Evolutionary conservation across 2,113 vertebrate genomes (phyloP), one percentile per base, ranked within the genome.

Genomic region (Eulemur macaco): DNA sequence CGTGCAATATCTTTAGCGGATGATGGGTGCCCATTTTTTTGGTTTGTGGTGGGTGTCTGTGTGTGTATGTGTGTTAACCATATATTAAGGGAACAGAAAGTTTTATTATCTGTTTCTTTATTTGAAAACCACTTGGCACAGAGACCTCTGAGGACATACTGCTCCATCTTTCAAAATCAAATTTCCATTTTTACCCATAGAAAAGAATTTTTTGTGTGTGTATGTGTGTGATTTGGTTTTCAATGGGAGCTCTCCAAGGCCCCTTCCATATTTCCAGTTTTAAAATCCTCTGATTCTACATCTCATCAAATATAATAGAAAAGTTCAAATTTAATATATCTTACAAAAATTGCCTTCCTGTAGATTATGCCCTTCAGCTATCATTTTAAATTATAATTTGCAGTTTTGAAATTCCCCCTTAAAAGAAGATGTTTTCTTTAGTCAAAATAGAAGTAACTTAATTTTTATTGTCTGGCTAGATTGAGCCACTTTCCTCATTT

Each of bases 361-460:
- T 95, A 97, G 89, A 95, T 97, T 96, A 96, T 88, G 96, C 96
- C 97, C 96, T 96, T 95, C 69, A 95, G 92, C 92, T 96, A 97
- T 97, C 89, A 63, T 95, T 97, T 98, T 94, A 97, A 97, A 89
- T 95, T 92, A 34, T 96, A 97, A 97, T 98, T 98, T 97, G 80
- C 81, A 83, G 71, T 96, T 98, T 90, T 95, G 69, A 96, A 96
- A 93, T 94, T 92, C 64, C 95, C n/a, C 76, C 84, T 85, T 77
- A 86, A 98, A 97, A 98, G 89, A 88, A 91, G 29, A 96, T 95
- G 91, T 96, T 97, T 97, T 95, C 96, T 96, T 97, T 97, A 96
- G 92, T 97, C 95, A 98, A 96, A 96, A 97, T 89, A 96, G 34
- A 96, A 97, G 60, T 91, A 96, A 87, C 94, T 97, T 95, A 93